Evolutionary conservation across 2,113 vertebrate genomes (phyloP).

Genomic region (Pterophyllum scalare): DNA sequence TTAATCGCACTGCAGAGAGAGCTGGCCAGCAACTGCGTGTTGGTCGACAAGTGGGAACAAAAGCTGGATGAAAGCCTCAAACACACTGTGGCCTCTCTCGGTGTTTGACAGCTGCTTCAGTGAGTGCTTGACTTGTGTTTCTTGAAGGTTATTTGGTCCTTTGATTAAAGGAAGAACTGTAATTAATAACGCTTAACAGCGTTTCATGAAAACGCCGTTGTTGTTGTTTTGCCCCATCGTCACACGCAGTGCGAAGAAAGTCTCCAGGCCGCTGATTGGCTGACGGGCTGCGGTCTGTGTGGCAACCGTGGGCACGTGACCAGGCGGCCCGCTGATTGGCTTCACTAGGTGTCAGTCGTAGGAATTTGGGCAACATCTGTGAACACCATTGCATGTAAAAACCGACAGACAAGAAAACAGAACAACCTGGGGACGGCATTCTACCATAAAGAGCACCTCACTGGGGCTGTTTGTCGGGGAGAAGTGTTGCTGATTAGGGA

Average conservation of each 20-base stretch:
- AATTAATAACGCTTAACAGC: constrained; percentile 27
- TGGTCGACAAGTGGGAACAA: constrained; percentile 56
- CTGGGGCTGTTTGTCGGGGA: background rate
- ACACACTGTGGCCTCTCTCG: background rate
- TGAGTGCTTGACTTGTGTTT: background rate
- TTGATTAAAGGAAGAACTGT: background rate
- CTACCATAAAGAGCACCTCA: background rate
- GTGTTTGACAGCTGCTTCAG: background rate
- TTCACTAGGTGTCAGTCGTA: constrained; percentile 53
- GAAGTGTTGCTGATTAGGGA: background rate
- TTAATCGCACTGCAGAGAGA: constrained; percentile 73
- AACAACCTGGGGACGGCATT: background rate
- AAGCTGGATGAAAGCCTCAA: constrained; percentile 14
- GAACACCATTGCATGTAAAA: background rate
- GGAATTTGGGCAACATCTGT: constrained; percentile 29
- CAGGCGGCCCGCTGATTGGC: constrained; percentile 51
- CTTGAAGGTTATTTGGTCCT: background rate
- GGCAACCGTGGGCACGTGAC: constrained; percentile 73
- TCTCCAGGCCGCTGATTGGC: constrained; percentile 61
- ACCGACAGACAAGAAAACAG: background rate
- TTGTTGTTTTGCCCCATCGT: constrained; percentile 76
- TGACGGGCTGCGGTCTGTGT: constrained; percentile 49
- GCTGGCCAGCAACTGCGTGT: constrained; percentile 43
- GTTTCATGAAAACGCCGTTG: constrained; percentile 61
- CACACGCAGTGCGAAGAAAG: constrained; percentile 68